Conservation (phyloP, 2,888 invertebrate genomes). For the Prostheceraeus crozeri region DNA sequence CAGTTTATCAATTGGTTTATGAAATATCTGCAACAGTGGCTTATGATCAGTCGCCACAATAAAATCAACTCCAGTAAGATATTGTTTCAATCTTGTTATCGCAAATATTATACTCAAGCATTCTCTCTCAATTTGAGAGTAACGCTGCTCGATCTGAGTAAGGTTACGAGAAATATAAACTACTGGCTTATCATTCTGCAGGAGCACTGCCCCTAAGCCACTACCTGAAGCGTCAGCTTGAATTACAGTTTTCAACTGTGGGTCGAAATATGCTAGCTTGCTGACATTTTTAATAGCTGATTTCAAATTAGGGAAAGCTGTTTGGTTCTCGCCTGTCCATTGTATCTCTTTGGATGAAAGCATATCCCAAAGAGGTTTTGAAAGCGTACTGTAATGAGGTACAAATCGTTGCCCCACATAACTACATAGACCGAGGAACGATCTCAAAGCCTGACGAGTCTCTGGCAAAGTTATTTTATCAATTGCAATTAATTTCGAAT, state of each 20-base stretch:
- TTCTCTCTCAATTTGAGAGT: conserved; percentile 21
- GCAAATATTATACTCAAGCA: neutral
- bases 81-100: conserved; percentile 1
- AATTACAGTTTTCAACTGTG: neutral
- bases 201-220: neutral
- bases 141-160: neutral
- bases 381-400: too few relatives aligned
- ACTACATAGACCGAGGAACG: too few relatives aligned
- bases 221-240: conserved; percentile 1
- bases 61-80: neutral
- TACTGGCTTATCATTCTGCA: neutral
- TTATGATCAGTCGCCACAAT: conserved; percentile 3
- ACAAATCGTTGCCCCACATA: too few relatives aligned
- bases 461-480: too few relatives aligned
- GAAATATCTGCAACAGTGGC: neutral
- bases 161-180: neutral
- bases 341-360: too few relatives aligned
- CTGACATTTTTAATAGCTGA: too few relatives aligned
- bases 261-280: neutral
- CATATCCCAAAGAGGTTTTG: too few relatives aligned
- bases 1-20: conserved; percentile 3
- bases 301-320: too few relatives aligned
- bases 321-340: too few relatives aligned
- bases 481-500: too few relatives aligned
- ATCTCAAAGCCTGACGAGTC: too few relatives aligned